These are phyloP conservation scores for Philotrypesis tridentata DNA, from an alignment of 1,140 invertebrate genomes.

Conservation along the genomic window DNA sequence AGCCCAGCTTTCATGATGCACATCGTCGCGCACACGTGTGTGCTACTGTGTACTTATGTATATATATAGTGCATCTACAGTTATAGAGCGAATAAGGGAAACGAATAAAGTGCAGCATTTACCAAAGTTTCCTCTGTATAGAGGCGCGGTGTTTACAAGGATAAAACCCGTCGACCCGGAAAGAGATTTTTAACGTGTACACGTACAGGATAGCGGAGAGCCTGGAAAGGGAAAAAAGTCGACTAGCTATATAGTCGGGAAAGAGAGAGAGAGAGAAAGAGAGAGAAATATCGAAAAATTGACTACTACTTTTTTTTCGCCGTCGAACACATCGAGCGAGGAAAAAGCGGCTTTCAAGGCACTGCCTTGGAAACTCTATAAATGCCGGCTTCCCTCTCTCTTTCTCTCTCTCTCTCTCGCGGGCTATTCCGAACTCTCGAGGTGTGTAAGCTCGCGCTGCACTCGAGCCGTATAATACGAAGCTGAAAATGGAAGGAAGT, in stretches of 20 bases:
- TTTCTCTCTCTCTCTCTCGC: neutral
- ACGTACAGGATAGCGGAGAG: neutral
- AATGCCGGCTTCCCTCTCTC: neutral
- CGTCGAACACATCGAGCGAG: neutral
- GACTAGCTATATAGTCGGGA: neutral
- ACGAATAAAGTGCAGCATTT: neutral
- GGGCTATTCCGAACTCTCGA: neutral
- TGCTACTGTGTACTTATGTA: slow-evolving; percentile 27
- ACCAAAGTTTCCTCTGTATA: neutral
- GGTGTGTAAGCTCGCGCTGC: neutral
- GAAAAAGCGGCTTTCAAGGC: neutral
- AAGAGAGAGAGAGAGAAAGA: too few relatives aligned
- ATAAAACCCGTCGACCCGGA: neutral
- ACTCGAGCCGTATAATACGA: neutral
- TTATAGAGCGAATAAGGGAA: neutral
- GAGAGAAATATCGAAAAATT: neutral
- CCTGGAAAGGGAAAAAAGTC: neutral
- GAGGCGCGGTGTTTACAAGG: too few relatives aligned
- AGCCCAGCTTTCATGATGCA: too few relatives aligned
- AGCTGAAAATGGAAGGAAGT: slow-evolving; percentile 42
- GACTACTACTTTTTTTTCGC: neutral
- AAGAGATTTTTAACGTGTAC: neutral
- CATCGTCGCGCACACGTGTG: too few relatives aligned
- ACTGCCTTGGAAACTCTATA: neutral
- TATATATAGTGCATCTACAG: slow-evolving; percentile 3